Evolutionary conservation across 2,113 vertebrate species (phyloP).

Genomic region (Clupea harengus): DNA sequence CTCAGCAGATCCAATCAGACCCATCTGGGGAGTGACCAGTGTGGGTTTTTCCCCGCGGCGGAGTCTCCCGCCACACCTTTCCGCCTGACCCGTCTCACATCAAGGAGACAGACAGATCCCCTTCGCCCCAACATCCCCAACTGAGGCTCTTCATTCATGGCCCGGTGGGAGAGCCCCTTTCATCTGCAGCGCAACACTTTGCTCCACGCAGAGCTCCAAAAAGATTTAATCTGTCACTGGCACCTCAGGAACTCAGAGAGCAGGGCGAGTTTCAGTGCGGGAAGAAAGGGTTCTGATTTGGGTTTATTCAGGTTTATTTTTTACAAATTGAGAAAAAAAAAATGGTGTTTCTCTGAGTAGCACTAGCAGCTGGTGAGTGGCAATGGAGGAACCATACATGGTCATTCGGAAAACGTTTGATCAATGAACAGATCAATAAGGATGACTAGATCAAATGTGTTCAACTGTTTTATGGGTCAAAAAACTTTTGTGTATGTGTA

Average conservation of each 20-base stretch:
- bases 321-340: neutral
- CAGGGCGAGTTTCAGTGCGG: neutral
- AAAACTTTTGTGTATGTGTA: too few species aligned
- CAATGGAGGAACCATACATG: neutral
- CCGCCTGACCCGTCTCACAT: slow-evolving; percentile 1
- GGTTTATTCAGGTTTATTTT: neutral
- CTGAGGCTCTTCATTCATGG: neutral
- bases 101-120: neutral
- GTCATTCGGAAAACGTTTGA: too few species aligned
- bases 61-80: neutral
- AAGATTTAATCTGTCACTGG: neutral
- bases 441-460: too few species aligned
- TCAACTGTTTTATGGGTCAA: too few species aligned
- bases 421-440: too few species aligned
- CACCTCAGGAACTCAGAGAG: neutral
- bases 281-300: neutral
- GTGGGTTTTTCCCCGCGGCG: neutral
- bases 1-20: neutral
- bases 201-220: neutral
- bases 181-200: neutral
- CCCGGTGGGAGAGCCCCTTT: neutral
- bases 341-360: neutral
- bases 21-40: neutral
- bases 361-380: neutral
- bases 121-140: neutral